Percentiles rank a stretch among this genome's conserved stretches.
phyloP scores from a whole-genome alignment of 1,140 invertebrate genomes.

The Oedothorax gibbosus region DNA sequence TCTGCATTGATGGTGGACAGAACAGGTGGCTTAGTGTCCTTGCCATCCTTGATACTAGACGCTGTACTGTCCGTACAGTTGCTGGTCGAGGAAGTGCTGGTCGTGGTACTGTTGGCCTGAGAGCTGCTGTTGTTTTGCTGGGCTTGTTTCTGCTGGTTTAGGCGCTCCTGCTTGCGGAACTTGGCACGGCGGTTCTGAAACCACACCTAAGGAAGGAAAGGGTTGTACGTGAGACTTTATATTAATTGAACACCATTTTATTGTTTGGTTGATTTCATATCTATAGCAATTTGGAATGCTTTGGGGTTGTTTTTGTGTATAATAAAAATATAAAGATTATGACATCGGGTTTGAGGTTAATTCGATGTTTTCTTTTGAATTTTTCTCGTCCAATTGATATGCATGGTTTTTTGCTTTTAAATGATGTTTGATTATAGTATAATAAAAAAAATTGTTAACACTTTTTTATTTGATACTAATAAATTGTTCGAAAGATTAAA shows the following conservation, averaged over 20 bases:
- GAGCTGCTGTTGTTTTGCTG: slow-evolving; percentile 34
- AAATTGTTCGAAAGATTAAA: too few relatives aligned
- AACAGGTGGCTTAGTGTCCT: slow-evolving; percentile 56
- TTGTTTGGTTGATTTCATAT: background rate
- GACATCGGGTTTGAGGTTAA: too few relatives aligned
- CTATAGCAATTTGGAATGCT: too few relatives aligned
- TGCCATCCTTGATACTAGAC: slow-evolving; percentile 41
- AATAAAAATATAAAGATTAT: too few relatives aligned
- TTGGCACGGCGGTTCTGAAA: slow-evolving; percentile 69
- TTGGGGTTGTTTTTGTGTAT: too few relatives aligned
- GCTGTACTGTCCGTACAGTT: slow-evolving; percentile 27
- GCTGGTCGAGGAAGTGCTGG: slow-evolving; percentile 23
- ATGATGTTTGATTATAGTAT: too few relatives aligned
- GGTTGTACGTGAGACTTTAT: background rate
- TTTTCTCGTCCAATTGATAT: too few relatives aligned
- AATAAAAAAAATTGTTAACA: too few relatives aligned
- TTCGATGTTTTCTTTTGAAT: too few relatives aligned
- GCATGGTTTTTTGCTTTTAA: too few relatives aligned
- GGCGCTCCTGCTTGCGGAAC: slow-evolving; percentile 65
- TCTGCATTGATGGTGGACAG: slow-evolving; percentile 46
- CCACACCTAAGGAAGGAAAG: slow-evolving; percentile 70
- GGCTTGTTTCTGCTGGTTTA: slow-evolving; percentile 61
- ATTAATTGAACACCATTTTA: background rate
- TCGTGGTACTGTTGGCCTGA: background rate
- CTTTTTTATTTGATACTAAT: too few relatives aligned